Evolutionary conservation across 2,797 vertebrate genomes (phyloP).

Genomic region (Pseudocheirus occidentalis): DNA sequence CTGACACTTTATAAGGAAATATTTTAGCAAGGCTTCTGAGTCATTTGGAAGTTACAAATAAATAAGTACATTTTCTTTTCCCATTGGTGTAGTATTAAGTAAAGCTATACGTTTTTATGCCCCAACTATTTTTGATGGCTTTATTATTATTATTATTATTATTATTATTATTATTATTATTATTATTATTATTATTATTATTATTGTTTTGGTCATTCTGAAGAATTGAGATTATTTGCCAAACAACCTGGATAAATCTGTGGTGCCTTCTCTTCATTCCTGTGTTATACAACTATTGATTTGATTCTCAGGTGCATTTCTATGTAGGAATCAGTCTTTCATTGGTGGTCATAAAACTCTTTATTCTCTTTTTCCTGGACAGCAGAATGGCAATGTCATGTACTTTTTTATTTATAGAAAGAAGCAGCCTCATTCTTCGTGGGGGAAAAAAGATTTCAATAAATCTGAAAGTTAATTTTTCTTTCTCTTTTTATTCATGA

Average conservation of each 20-base stretch:
- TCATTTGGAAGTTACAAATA: conserved; percentile 28
- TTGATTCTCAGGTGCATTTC: conserved; percentile 54
- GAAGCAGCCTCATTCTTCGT: background rate
- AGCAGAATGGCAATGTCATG: conserved; percentile 70
- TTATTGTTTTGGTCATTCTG: background rate
- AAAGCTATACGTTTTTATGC: background rate
- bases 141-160: too few species aligned
- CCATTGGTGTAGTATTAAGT: conserved; percentile 18
- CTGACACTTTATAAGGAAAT: background rate
- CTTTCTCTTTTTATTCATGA: background rate
- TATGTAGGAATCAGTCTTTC: conserved; percentile 28
- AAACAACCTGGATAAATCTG: background rate
- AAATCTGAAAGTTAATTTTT: conserved; percentile 10
- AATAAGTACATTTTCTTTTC: conserved; percentile 8
- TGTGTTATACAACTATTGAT: conserved; percentile 23
- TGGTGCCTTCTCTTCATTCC: conserved; percentile 29
- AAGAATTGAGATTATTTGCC: background rate
- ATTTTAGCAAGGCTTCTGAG: background rate
- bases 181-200: too few species aligned
- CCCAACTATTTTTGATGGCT: conserved; percentile 14
- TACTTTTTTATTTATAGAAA: conserved; percentile 8
- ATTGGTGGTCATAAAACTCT: conserved; percentile 38
- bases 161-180: too few species aligned
- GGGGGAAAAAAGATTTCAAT: conserved; percentile 20
- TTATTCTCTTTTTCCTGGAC: conserved; percentile 69